These are phyloP conservation scores for Platysternon megacephalum DNA, from an alignment of 2,113 vertebrate genomes.

Conservation along the genomic window DNA sequence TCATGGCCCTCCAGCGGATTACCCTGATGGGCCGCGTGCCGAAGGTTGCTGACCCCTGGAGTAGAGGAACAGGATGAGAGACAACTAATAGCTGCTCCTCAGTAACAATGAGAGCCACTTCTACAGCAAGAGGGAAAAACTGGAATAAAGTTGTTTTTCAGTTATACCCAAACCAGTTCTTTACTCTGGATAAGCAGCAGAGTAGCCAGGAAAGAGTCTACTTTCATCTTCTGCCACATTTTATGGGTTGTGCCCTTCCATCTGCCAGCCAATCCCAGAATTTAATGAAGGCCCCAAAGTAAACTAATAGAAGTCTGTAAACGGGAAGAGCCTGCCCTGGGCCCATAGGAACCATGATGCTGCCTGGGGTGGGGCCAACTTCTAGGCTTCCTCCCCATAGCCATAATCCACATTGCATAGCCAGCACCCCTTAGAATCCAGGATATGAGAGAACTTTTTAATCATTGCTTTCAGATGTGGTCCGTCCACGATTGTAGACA, in stretches of 20 bases:
- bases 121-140: background rate
- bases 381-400: background rate
- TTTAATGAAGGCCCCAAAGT: background rate
- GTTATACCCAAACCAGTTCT: background rate
- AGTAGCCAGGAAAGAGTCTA: background rate
- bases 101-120: background rate
- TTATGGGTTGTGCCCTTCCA: background rate
- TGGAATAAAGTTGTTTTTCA: background rate
- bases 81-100: background rate
- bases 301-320: background rate
- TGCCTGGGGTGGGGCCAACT: background rate
- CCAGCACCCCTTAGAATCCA: background rate
- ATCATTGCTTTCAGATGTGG: background rate
- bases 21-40: too few species aligned
- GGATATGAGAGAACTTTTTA: background rate
- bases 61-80: background rate
- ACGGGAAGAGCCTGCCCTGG: background rate
- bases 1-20: too few species aligned
- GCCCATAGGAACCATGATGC: background rate
- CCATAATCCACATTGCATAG: background rate
- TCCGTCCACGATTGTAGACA: background rate
- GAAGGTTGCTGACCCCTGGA: background rate
- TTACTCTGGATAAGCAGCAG: background rate
- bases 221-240: background rate
- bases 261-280: background rate